Evolutionary conservation across 2,888 invertebrate genomes (phyloP).

Genomic region (Eupithecia centaureata): DNA sequence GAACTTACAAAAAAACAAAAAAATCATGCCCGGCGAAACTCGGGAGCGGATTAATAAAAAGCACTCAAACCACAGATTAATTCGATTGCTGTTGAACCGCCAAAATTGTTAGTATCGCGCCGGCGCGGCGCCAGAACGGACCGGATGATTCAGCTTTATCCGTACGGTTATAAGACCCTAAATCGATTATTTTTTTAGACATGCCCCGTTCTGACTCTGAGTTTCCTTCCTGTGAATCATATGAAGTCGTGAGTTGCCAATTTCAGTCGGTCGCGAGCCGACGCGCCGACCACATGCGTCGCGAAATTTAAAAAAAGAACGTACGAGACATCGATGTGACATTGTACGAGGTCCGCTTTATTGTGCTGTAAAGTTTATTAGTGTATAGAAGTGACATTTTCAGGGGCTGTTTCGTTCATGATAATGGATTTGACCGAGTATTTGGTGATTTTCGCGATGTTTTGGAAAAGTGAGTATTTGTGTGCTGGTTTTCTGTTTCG

Average conservation of each 20-base stretch:
- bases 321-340: slow-evolving; percentile 43
- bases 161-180: slow-evolving; percentile 55
- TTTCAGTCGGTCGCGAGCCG: slow-evolving; percentile 66
- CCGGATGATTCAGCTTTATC: slow-evolving; percentile 68
- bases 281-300: slow-evolving; percentile 58
- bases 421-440: slow-evolving; percentile 68
- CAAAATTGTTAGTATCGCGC: slow-evolving; percentile 70
- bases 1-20: slow-evolving; percentile 29
- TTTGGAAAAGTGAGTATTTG: slow-evolving; percentile 69
- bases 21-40: slow-evolving; percentile 25
- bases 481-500: background rate
- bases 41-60: slow-evolving; percentile 13
- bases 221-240: slow-evolving; percentile 79
- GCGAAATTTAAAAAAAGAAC: slow-evolving; percentile 52
- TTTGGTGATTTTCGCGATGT: slow-evolving; percentile 64
- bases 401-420: slow-evolving; percentile 42
- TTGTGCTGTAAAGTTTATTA: slow-evolving; percentile 31
- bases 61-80: background rate
- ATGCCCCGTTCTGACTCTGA: slow-evolving; percentile 74
- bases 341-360: slow-evolving; percentile 29
- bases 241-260: slow-evolving; percentile 60
- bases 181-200: slow-evolving; percentile 64
- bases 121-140: slow-evolving; percentile 76
- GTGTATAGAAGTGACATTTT: slow-evolving; percentile 24
- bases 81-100: slow-evolving; percentile 45